Evolutionary conservation across 1,140 invertebrate species (phyloP).

Genomic region (Cotesia chilonis): DNA sequence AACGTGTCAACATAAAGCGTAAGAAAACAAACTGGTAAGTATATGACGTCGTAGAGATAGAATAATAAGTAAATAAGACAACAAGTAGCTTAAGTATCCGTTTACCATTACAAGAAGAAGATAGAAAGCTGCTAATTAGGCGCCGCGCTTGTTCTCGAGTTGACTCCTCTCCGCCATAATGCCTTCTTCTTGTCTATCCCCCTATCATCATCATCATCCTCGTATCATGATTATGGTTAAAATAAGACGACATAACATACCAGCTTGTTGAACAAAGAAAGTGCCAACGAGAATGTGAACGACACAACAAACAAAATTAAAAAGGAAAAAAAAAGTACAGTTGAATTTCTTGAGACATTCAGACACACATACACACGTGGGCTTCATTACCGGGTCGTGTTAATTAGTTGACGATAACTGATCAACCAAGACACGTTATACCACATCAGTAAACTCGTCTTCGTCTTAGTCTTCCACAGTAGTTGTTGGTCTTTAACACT

Average conservation of each 20-base stretch:
- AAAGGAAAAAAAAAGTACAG: constrained; percentile 7
- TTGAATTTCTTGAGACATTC: neutral
- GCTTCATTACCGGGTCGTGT: constrained; percentile 62
- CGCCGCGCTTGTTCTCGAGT: neutral
- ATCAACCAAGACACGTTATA: constrained; percentile 44
- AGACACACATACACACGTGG: constrained; percentile 48
- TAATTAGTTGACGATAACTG: constrained; percentile 61
- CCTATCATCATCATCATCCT: constrained; percentile 42
- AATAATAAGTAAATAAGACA: neutral
- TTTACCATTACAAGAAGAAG: neutral
- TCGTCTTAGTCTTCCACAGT: constrained; percentile 24
- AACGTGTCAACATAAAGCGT: too few species aligned
- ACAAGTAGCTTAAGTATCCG: too few species aligned
- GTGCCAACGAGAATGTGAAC: constrained; percentile 21
- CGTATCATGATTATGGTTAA: constrained; percentile 54
- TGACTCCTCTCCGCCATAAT: too few species aligned
- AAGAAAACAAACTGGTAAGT: too few species aligned
- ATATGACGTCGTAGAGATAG: neutral
- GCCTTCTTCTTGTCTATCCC: too few species aligned
- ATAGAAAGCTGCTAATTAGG: constrained; percentile 11
- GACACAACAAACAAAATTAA: constrained; percentile 1
- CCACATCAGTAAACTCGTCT: constrained; percentile 41
- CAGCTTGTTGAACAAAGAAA: too few species aligned
- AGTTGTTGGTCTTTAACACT: neutral
- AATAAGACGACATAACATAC: constrained; percentile 13